Conservation (phyloP, 1,140 invertebrate genomes). For the Daktulosphaira vitifoliae region DNA sequence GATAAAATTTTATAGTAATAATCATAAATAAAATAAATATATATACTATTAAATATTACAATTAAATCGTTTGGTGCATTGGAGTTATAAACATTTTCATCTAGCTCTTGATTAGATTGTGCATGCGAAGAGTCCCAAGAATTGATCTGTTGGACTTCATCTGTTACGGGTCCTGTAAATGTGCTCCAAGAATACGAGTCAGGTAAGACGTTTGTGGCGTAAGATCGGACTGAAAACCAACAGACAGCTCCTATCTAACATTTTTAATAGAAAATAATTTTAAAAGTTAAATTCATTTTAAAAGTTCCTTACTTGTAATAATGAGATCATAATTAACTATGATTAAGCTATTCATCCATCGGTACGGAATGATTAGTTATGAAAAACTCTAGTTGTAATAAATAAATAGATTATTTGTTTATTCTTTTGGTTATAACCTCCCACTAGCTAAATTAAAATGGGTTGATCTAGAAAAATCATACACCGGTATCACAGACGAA, state of each 20-base stretch:
- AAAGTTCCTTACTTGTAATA: no score
- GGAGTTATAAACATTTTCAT: no score
- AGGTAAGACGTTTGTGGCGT: slow-evolving; percentile 5
- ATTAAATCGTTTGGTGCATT: no score
- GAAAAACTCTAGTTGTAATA: neutral
- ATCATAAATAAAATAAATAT: no score
- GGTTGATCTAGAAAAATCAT: neutral
- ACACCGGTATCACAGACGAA: slow-evolving; percentile 17
- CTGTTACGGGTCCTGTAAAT: slow-evolving; percentile 39
- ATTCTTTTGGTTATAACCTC: no score
- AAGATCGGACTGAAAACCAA: slow-evolving; percentile 6
- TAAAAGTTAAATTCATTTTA: no score
- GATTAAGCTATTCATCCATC: neutral
- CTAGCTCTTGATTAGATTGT: neutral
- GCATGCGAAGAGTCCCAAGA: neutral
- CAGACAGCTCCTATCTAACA: slow-evolving; percentile 2
- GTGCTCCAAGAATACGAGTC: slow-evolving; percentile 36
- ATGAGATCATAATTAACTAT: no score
- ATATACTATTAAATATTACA: no score
- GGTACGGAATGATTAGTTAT: neutral
- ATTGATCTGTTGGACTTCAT: slow-evolving; percentile 33
- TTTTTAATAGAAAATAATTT: no score
- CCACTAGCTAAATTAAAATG: no score
- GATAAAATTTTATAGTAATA: no score
- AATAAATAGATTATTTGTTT: no score